Conservation (phyloP, 2,888 invertebrate species). For the Acanthosepion esculentum region DNA sequence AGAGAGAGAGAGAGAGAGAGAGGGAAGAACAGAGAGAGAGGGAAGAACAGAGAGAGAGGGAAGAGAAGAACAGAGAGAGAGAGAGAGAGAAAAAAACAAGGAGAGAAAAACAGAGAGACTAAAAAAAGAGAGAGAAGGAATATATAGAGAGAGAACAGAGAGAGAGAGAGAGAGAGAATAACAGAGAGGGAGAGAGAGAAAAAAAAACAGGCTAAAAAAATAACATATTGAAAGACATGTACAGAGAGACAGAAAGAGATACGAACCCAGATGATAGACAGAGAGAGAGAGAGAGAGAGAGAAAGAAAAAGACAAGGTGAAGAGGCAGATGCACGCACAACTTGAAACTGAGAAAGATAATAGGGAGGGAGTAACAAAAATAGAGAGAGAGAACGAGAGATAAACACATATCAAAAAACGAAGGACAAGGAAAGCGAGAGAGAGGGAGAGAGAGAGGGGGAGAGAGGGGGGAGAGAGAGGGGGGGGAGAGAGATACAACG, state of each 20-base stretch:
- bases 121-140: neutral
- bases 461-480: constrained; percentile 36
- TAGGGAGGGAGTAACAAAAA: neutral
- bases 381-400: neutral
- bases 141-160: too few relatives aligned
- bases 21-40: too few relatives aligned
- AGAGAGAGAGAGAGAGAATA: too few relatives aligned
- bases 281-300: too few relatives aligned
- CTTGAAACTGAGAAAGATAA: neutral
- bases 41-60: too few relatives aligned
- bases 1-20: neutral
- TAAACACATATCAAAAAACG: too few relatives aligned
- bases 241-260: neutral
- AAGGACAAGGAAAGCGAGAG: neutral
- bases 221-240: too few relatives aligned
- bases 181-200: too few relatives aligned
- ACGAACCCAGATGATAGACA: too few relatives aligned
- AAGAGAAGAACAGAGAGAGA: too few relatives aligned
- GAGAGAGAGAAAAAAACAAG: too few relatives aligned
- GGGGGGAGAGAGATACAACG: neutral
- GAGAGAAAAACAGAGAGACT: constrained; percentile 6
- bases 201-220: too few relatives aligned
- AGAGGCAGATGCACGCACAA: neutral
- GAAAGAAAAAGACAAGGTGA: neutral
- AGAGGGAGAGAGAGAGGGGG: neutral